A percentile compares a stretch with the other conserved stretches of the same genome.
These are phyloP conservation scores for Spinus olivaceus DNA, from an alignment of 2,797 vertebrate genomes.

Conservation along the genomic window DNA sequence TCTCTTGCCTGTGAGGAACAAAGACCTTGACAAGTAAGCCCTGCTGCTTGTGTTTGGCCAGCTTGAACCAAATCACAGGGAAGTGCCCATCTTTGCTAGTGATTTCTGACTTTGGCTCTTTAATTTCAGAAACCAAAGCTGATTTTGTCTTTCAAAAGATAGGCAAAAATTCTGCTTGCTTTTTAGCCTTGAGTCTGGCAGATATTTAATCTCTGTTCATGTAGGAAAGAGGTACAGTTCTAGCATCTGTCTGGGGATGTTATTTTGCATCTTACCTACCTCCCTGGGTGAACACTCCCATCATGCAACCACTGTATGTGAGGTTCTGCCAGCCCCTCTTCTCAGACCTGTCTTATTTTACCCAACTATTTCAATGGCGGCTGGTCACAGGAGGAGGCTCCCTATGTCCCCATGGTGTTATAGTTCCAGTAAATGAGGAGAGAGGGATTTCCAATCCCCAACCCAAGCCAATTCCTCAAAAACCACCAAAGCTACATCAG, in stretches of 20 bases:
- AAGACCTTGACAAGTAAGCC: background rate
- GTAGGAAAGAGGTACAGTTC: background rate
- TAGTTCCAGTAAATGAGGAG: background rate
- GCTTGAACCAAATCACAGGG: fast-evolving
- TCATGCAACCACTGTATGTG: background rate
- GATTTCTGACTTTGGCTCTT: background rate
- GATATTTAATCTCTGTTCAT: background rate
- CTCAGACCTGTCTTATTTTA: background rate
- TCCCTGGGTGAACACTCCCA: background rate
- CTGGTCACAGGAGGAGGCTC: background rate
- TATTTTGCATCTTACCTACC: background rate
- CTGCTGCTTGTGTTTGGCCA: background rate
- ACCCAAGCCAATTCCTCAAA: background rate
- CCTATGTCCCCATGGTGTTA: background rate
- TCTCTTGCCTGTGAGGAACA: background rate
- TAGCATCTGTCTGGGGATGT: background rate
- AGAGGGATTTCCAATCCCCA: background rate
- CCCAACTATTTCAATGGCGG: background rate
- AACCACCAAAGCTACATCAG: background rate
- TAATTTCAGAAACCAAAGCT: background rate
- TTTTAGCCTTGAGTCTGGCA: background rate
- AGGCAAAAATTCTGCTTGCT: background rate
- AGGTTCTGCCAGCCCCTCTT: background rate
- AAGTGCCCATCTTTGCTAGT: background rate
- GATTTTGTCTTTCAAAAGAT: background rate